Evolutionary conservation across 2,797 vertebrate genomes (phyloP).

Genomic region (Notolepis coatsorum): DNA sequence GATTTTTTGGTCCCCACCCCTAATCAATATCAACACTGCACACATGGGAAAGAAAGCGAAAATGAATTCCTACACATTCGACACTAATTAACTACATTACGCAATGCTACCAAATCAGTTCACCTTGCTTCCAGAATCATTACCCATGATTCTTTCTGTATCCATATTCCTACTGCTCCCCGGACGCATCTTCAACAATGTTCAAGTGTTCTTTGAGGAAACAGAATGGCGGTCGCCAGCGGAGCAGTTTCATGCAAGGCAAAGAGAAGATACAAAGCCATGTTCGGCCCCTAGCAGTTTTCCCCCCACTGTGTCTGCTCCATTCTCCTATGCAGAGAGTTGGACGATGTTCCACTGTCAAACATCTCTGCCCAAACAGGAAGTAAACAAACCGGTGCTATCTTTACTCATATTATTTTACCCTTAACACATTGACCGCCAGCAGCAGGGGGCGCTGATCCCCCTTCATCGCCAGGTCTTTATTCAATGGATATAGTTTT

Average conservation of each 20-base stretch:
- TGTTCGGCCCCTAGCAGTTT: conserved; percentile 20
- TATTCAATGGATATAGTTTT: no score
- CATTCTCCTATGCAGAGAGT: no score
- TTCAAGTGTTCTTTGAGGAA: conserved; percentile 39
- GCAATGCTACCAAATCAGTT: conserved; percentile 32
- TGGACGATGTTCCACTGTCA: conserved; percentile 44
- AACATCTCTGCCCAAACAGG: no score
- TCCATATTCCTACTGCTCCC: conserved; percentile 39
- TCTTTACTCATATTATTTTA: no score
- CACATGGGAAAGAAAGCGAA: conserved; percentile 25
- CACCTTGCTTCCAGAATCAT: conserved; percentile 51
- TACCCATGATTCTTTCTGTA: conserved; percentile 45
- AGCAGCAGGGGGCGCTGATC: no score
- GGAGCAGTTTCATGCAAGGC: conserved; percentile 36
- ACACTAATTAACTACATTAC: conserved; percentile 47
- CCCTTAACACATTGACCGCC: no score
- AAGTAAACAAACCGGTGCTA: no score
- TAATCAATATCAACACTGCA: conserved; percentile 20
- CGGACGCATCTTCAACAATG: conserved; percentile 44
- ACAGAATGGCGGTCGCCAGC: conserved; percentile 40
- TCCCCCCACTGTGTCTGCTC: no score
- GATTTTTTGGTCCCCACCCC: no score
- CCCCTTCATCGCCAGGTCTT: no score
- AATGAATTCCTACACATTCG: conserved; percentile 23
- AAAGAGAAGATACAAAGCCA: conserved; percentile 24